phyloP scores from a whole-genome alignment of 2,888 invertebrate species.

The Sturmia bella region DNA sequence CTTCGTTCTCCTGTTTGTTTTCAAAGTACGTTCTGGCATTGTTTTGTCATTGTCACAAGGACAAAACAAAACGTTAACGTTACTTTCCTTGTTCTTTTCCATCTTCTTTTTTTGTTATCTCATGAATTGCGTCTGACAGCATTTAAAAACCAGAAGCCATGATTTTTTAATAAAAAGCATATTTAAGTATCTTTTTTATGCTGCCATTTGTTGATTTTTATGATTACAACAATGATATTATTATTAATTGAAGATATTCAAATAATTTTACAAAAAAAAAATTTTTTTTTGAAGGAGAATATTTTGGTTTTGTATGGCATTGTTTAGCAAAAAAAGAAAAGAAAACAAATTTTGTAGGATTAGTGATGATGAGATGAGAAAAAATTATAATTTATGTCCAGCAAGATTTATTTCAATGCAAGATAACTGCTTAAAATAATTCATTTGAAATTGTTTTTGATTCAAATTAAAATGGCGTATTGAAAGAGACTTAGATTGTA shows the following conservation, averaged over 20 bases:
- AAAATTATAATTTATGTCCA: too few species aligned
- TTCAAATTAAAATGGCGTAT: too few species aligned
- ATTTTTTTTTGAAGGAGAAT: neutral
- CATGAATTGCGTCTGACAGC: slow-evolving; percentile 45
- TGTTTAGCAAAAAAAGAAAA: too few species aligned
- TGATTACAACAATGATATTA: slow-evolving; percentile 30
- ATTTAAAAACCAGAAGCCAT: neutral
- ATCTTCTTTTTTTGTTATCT: neutral
- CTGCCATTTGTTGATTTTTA: slow-evolving; percentile 30
- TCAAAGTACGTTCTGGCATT: neutral
- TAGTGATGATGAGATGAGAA: too few species aligned
- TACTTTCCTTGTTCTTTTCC: slow-evolving; percentile 5
- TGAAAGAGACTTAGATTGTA: too few species aligned
- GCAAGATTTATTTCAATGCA: too few species aligned
- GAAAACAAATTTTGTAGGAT: too few species aligned
- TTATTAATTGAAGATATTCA: slow-evolving; percentile 17
- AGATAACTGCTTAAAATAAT: too few species aligned
- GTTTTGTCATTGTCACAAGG: slow-evolving; percentile 53
- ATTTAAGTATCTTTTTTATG: slow-evolving; percentile 18
- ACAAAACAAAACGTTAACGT: slow-evolving; percentile 40
- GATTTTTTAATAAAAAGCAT: slow-evolving; percentile 38
- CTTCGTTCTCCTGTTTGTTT: slow-evolving; percentile 7
- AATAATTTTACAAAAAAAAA: slow-evolving; percentile 26
- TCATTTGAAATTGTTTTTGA: too few species aligned
- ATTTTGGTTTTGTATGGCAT: too few species aligned